Evolutionary conservation across 2,797 vertebrate genomes (phyloP), one percentile per base, ranked within the genome.

Genomic region (Philypnodon macrostomus): DNA sequence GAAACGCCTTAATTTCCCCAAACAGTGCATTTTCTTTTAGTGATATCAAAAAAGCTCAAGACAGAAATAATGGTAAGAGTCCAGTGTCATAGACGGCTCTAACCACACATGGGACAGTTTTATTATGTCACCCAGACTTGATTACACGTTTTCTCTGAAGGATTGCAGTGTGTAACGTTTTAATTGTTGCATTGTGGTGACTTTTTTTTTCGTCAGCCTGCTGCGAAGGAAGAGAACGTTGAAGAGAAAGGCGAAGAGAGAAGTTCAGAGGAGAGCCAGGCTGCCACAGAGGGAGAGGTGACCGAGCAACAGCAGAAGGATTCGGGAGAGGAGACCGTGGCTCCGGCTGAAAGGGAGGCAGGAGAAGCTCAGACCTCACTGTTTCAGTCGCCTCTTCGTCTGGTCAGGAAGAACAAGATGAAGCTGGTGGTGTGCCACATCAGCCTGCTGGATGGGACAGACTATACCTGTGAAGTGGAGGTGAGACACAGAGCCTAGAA

Each of bases 381-480:
- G 67, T 82, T 85, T 40, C 85, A 75, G 47, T 73, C 87, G 42
- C 80, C 88, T 39, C 89, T 90, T 47, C 95, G 92, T 67, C 71
- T 91, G 59, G 77, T 89, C 63, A 95, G 92, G 86, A 99, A 93
- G 66, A 63, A 31, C 42, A 88, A 83, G 87, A 89, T 92, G 83
- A 97, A 95, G 86, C 88, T 92, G 51, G 89, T 94, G 53, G 89
- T 88, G 56, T 96, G 95, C 83, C 92, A 91, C 44, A 93, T 99
- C 58, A 77, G 77, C 42, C 89, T 98, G 39, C 85, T 98, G 55
- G 97, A 98, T 23, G 94, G 94, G 52, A 91, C 77, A 0, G 92
- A 95, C 73, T 96, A 93, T 80, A 84, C 63, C 75, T 98, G 93
- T 53, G 94, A 96, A 57, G 75, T 98, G 52, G 95, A 98, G 96